A percentile compares a stretch with the other conserved stretches of the same genome.
Evolutionary conservation across 1,140 invertebrate species (phyloP).

Genomic region (Pomacea maculata): DNA sequence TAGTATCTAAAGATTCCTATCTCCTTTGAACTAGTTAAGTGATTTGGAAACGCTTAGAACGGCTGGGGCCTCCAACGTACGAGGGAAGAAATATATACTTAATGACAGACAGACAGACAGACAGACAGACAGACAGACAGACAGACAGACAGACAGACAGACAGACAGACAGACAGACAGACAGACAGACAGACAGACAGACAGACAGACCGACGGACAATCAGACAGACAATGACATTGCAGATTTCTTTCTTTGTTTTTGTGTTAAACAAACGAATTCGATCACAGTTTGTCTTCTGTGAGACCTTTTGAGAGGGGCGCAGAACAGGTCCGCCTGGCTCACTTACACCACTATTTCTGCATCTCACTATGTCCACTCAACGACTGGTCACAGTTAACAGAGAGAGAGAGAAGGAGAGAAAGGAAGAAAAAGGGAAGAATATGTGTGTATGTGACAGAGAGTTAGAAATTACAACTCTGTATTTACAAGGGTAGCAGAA

Average conservation of each 20-base stretch:
- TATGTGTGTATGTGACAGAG: neutral
- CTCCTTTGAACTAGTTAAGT: neutral
- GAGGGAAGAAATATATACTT: neutral
- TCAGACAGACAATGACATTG: neutral
- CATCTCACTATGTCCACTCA: too few relatives aligned
- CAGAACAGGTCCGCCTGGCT: too few relatives aligned
- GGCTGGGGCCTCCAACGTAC: neutral
- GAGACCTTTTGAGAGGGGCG: too few relatives aligned
- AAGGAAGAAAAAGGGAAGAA: slow-evolving; percentile 1
- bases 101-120: neutral
- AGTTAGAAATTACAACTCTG: neutral
- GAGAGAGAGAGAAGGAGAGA: neutral
- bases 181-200: neutral
- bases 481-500: neutral
- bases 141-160: neutral
- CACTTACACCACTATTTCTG: neutral
- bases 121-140: neutral
- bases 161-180: too few relatives aligned
- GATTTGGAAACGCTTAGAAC: neutral
- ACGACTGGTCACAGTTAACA: too few relatives aligned
- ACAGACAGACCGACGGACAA: too few relatives aligned
- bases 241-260: too few relatives aligned
- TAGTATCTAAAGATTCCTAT: neutral
- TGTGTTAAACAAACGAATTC: neutral
- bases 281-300: neutral